Base-by-base conservation (phyloP, 2,113 vertebrate genomes). In the Callipepla squamata region DNA sequence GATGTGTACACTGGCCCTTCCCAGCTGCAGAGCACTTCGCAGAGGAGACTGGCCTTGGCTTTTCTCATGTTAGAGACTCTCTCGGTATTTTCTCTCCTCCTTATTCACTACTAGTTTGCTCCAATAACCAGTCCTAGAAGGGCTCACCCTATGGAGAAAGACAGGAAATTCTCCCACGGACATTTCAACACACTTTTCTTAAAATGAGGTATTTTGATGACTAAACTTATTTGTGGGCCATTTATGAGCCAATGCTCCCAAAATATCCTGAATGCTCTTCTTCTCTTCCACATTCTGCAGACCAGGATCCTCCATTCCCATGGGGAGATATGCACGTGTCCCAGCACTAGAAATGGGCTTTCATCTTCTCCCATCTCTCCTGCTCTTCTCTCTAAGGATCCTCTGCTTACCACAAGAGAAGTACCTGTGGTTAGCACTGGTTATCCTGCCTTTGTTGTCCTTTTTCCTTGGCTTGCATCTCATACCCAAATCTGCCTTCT, bases 1-100 rank as follows among this genome's bases (percentile, higher is more conserved):
- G 0, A 13, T 8, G n/a, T 30, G 30, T n/a, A n/a, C 40, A 83
- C 38, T 0, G 0, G 80, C 47, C 51, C 57, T 59, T 74, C 42
- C 3, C 4, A 26, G 6, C 42, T 13, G 38, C 2, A 1, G 34
- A 42, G 25, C 44, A 36, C 76, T 68, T 47, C 26, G 22, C 22
- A 48, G 68, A 59, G 38, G 42, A 80, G 40, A 20, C 2, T 11
- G 4, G 7, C 16, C 53, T 80, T 67, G 67, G 38, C 22, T 82
- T 16, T 89, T 61, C 53, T 17, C 36, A 26, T 11, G 10, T 23
- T 38, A n/a, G 45, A 28, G 34, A 6, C 47, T 38, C 34, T 62
- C 58, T 28, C 22, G 10, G 20, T 32, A 20, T 50, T 63, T 61
- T 26, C 22, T 81, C 44, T 32, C 6, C 26, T 62, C 28, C 53